These are phyloP conservation scores for Canis aureus DNA, from an alignment of 2,113 vertebrate genomes.

Conservation along the genomic window DNA sequence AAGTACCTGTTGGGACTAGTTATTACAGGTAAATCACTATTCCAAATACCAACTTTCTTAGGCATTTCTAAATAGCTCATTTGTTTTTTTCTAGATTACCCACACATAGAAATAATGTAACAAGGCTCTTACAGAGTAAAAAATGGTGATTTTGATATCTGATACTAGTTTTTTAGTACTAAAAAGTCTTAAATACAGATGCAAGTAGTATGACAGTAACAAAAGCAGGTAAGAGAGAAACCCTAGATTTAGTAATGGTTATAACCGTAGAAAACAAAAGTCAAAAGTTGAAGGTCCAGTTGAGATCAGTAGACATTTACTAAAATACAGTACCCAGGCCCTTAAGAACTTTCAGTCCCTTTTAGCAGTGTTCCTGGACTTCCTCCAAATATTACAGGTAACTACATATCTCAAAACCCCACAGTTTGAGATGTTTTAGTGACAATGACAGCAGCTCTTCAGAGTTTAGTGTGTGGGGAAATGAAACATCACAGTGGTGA, in stretches of 20 bases:
- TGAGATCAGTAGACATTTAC: not conserved
- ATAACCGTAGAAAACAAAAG: not conserved
- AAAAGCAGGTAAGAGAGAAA: not conserved
- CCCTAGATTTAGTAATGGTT: not conserved
- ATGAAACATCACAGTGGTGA: not conserved
- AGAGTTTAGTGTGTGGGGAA: not conserved
- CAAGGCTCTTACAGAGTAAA: not conserved
- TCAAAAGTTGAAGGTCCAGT: not conserved
- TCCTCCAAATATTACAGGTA: not conserved
- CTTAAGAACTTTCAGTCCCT: not conserved
- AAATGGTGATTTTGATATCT: not conserved
- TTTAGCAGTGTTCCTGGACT: not conserved
- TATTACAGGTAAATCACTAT: not conserved
- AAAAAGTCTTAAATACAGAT: not conserved
- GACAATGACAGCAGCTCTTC: not conserved
- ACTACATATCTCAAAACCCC: not conserved
- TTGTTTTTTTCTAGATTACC: not conserved
- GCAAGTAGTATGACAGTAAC: not conserved
- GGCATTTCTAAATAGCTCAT: constrained; percentile 8
- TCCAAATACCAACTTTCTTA: constrained; percentile 1
- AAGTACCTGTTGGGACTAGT: not conserved
- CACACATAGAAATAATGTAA: not conserved
- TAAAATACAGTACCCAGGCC: not conserved
- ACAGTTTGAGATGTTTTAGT: constrained; percentile 20
- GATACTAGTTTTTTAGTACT: not conserved